These are phyloP conservation scores for Gopherus evgoodei DNA, from an alignment of 2,113 vertebrate genomes.

Conservation along the genomic window DNA sequence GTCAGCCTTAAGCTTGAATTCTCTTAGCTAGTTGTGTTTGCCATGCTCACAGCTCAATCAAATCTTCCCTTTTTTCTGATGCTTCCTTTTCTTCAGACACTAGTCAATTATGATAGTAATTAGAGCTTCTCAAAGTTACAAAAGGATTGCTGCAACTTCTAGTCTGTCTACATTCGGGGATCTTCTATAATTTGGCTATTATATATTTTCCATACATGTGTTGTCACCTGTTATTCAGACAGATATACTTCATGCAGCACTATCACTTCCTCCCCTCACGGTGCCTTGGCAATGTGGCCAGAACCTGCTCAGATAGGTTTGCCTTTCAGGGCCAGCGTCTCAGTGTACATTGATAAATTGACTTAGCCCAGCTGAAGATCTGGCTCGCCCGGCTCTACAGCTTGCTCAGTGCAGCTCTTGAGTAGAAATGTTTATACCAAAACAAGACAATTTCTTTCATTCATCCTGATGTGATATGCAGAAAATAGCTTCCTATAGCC, in stretches of 20 bases:
- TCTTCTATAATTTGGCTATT: neutral
- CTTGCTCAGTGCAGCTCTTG: too few relatives aligned
- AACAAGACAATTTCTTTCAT: too few relatives aligned
- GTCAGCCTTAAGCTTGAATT: neutral
- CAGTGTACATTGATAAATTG: neutral
- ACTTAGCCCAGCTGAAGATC: neutral
- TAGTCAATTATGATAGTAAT: neutral
- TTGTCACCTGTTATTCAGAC: neutral
- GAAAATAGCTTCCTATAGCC: neutral
- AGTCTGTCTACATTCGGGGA: neutral
- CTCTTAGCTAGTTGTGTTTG: neutral
- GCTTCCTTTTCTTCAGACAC: neutral
- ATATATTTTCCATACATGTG: neutral
- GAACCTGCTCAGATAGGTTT: neutral
- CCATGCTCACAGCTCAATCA: neutral
- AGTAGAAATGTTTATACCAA: neutral
- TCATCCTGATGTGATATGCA: neutral
- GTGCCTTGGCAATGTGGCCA: neutral
- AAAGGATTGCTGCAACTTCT: neutral
- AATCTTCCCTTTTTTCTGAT: neutral
- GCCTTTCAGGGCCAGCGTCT: neutral
- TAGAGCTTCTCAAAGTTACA: neutral
- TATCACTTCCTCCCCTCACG: neutral
- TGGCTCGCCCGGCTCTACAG: neutral
- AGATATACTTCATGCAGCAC: neutral